Base-by-base conservation (phyloP, 2,888 invertebrate species). In the Empis stercorea region DNA sequence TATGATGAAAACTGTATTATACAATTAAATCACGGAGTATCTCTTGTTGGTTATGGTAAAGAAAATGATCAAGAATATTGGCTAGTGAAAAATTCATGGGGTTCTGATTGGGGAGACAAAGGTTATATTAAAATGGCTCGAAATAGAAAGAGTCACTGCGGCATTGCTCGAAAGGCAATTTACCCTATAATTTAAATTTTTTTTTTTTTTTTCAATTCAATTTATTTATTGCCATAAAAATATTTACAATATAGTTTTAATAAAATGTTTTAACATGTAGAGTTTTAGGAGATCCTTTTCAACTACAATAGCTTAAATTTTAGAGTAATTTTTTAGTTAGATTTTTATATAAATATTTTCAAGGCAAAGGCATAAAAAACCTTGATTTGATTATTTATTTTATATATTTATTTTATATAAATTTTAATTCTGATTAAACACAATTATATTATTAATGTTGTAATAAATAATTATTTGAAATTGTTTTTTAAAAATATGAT, bases 101-200 rank as follows among this genome's bases (percentile, higher is more conserved):
- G 75, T 13, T 54, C 59, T 11, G 55, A 56, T 7, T 89, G 88
- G 88, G 89, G 89, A 27, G 73, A 78, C 34, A 62, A 78, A 1
- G 89, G 89, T 36, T 89, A 85, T 73, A 81, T 89, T 60, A 80
- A 80, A 69, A 87, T 91, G 79, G 78, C 84, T 39, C 76, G 88
- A 56, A 87, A 88, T 70, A 73, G 72, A 57, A 59, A 80, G 48
- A 89, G 89, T 69, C 76, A 80, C 61, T 91, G 89, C 67, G 89
- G 88, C 57, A 77, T 91, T 63, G 87, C 88, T 11, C 3, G 4
- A 2, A 16, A 38, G 17, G 17, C 38, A 20, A 38, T 38, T 10
- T 38, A 38, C 17, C 38, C 38, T 13, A 34, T 34, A 34, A 6
- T 34, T 34, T 34, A n/a, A n/a, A 34, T n/a, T 5, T 34, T 13